A percentile compares a stretch with the other conserved stretches of the same genome.
Conservation (phyloP, 2,888 invertebrate genomes). For the Heliconius hortense region DNA sequence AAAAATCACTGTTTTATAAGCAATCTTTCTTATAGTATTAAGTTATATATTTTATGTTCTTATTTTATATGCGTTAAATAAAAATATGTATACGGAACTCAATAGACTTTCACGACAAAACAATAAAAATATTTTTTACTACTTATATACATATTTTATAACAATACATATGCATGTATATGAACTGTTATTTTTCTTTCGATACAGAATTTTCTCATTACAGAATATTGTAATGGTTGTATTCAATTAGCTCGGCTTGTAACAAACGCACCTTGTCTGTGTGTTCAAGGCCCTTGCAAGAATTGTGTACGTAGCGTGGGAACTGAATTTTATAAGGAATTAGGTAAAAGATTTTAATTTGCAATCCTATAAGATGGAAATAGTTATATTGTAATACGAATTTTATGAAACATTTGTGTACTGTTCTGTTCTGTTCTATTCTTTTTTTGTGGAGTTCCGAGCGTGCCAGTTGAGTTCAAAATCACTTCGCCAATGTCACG, state of each 20-base stretch:
- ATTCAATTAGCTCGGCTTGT: conserved; percentile 34
- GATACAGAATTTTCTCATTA: conserved; percentile 23
- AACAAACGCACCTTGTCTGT: conserved; percentile 35
- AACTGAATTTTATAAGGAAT: conserved; percentile 32
- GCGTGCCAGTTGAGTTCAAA: too few species aligned
- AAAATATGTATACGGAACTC: neutral
- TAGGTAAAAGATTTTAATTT: conserved; percentile 25
- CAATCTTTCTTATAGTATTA: neutral
- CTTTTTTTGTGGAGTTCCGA: too few species aligned
- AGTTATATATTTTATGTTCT: neutral
- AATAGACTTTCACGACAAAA: neutral
- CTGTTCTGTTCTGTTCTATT: neutral
- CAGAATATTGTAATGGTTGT: conserved; percentile 26
- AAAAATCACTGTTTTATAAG: neutral
- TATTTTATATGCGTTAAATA: neutral
- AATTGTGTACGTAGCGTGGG: conserved; percentile 36
- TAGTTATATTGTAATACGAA: neutral
- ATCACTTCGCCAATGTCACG: too few species aligned
- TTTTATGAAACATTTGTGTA: neutral
- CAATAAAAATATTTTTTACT: neutral
- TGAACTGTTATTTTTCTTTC: neutral
- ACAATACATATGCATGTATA: neutral
- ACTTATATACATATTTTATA: neutral
- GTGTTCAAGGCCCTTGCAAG: conserved; percentile 36
- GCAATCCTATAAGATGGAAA: neutral